A percentile compares a stretch with the other conserved stretches of the same genome.
phyloP scores from a whole-genome alignment of 2,888 invertebrate genomes.

The Alsophila aescularia region DNA sequence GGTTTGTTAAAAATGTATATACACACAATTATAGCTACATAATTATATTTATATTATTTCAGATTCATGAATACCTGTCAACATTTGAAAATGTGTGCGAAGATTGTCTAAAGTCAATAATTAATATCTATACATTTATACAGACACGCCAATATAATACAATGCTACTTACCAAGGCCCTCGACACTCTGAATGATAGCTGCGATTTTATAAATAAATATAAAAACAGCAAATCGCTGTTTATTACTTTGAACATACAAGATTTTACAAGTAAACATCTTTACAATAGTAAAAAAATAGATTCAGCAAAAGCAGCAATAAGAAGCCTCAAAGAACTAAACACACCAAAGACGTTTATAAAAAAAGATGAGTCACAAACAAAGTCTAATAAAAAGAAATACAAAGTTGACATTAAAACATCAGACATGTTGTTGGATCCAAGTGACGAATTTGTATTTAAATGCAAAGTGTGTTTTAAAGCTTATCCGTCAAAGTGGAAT shows the following conservation, averaged over 20 bases:
- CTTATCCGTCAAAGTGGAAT: constrained; percentile 49
- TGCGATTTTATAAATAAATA: constrained; percentile 41
- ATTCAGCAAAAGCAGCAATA: constrained; percentile 42
- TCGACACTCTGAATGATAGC: constrained; percentile 48
- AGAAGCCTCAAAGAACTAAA: constrained; percentile 42
- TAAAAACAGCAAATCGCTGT: constrained; percentile 50
- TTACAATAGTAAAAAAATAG: constrained; percentile 48
- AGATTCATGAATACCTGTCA: constrained; percentile 52
- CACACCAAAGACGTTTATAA: constrained; percentile 20
- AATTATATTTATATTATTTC: constrained; percentile 40
- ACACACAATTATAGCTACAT: too few species aligned
- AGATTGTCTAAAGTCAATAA: constrained; percentile 51
- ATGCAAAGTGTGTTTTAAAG: constrained; percentile 61
- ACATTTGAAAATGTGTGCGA: constrained; percentile 56
- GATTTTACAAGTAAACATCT: constrained; percentile 52
- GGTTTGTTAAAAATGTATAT: too few species aligned
- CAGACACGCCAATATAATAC: constrained; percentile 49
- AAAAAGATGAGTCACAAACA: constrained; percentile 21
- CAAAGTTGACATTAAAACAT: constrained; percentile 16
- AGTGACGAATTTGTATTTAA: constrained; percentile 43
- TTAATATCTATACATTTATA: constrained; percentile 59
- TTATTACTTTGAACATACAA: constrained; percentile 52
- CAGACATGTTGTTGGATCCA: constrained; percentile 54
- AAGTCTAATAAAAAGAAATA: constrained; percentile 26
- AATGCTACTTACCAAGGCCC: constrained; percentile 44